Evolutionary conservation across 2,888 invertebrate genomes (phyloP).

Genomic region (Ectemnius continuus): DNA sequence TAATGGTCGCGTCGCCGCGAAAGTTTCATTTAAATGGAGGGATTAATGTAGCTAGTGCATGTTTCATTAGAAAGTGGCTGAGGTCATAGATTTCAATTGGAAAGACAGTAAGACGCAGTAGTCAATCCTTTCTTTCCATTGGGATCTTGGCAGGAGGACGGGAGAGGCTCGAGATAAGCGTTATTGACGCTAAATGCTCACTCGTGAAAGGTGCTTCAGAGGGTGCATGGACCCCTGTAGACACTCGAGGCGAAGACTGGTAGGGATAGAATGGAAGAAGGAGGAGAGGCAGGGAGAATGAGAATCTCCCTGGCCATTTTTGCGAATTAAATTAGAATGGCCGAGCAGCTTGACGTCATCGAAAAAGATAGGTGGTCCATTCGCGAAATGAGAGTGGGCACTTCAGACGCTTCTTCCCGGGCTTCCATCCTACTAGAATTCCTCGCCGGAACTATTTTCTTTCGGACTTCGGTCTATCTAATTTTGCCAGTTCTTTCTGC

Average conservation of each 20-base stretch:
- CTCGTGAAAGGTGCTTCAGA: constrained; percentile 12
- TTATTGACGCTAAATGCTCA: constrained; percentile 26
- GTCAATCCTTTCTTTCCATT: constrained; percentile 5
- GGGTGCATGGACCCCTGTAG: constrained; percentile 4
- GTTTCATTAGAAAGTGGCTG: no score
- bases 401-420: constrained; percentile 9
- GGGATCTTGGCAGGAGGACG: neutral
- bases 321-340: constrained; percentile 40
- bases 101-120: constrained; percentile 1
- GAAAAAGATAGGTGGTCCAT: constrained; percentile 27
- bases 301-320: constrained; percentile 27
- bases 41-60: no score
- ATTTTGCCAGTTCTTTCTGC: no score
- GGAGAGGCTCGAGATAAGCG: constrained; percentile 13
- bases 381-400: constrained; percentile 39
- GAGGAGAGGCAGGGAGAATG: no score
- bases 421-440: constrained; percentile 1
- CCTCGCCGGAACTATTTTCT: neutral
- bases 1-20: no score
- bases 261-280: no score
- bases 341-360: constrained; percentile 30
- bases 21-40: no score
- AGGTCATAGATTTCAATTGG: no score
- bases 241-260: constrained; percentile 15
- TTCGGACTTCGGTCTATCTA: no score